phyloP scores from a whole-genome alignment of 2,888 invertebrate species.

The Venustoraphidia nigricollis region DNA sequence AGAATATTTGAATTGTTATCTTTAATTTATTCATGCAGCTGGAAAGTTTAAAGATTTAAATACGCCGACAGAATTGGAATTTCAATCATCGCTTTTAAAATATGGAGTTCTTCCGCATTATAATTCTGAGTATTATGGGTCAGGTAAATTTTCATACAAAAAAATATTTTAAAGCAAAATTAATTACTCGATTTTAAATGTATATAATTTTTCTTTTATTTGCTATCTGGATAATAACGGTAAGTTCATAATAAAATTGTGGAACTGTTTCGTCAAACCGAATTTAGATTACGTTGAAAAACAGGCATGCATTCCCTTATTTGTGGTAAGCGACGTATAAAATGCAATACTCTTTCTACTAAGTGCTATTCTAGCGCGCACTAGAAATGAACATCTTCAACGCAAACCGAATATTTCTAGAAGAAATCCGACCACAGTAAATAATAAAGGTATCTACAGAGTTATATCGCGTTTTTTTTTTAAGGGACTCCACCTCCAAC shows the following conservation, averaged over 20 bases:
- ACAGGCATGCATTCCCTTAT: too few relatives aligned
- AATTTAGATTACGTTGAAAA: too few relatives aligned
- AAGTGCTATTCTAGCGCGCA: too few relatives aligned
- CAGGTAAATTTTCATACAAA: conserved; percentile 28
- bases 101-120: conserved; percentile 40
- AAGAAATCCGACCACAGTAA: too few relatives aligned
- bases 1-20: background rate
- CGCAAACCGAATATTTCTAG: background rate
- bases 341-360: too few relatives aligned
- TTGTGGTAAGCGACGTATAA: too few relatives aligned
- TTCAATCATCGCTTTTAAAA: conserved; percentile 26
- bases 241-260: background rate
- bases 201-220: background rate
- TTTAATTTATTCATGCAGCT: conserved; percentile 21
- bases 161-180: too few relatives aligned
- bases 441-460: background rate
- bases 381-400: background rate
- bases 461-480: background rate
- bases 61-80: conserved; percentile 6
- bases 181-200: too few relatives aligned
- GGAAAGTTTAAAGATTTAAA: conserved; percentile 16
- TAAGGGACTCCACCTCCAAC: conserved; percentile 27
- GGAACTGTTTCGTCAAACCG: too few relatives aligned
- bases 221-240: conserved; percentile 2
- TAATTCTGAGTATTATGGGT: conserved; percentile 38